A percentile compares a stretch with the other conserved stretches of the same genome.
phyloP scores from a whole-genome alignment of 2,797 vertebrate genomes.

The Buphagus erythrorhynchus region DNA sequence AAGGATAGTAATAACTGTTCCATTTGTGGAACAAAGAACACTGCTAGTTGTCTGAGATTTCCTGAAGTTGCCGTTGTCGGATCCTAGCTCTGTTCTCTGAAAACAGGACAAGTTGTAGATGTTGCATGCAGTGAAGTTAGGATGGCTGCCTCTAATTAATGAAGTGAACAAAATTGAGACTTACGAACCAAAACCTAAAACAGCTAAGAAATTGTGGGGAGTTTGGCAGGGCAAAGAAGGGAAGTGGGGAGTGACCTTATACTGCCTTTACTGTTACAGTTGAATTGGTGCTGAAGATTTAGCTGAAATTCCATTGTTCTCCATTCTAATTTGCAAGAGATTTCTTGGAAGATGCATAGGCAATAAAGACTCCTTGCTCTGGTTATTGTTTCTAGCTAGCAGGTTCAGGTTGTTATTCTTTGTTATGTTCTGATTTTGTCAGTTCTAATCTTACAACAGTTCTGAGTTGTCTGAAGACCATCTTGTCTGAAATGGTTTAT shows the following conservation, averaged over 20 bases:
- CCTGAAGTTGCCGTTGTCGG: background rate
- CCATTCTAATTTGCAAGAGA: background rate
- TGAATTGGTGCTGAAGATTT: background rate
- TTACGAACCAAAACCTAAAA: background rate
- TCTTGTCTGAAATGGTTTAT: background rate
- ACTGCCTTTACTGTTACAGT: background rate
- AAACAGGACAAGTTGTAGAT: background rate
- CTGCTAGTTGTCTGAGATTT: background rate
- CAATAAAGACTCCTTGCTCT: background rate
- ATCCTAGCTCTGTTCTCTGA: background rate
- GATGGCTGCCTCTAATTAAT: background rate
- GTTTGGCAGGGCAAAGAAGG: background rate
- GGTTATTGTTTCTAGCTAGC: background rate
- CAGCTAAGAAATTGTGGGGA: background rate
- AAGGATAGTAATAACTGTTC: background rate
- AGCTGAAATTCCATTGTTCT: background rate
- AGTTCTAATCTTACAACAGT: background rate
- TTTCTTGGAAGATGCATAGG: background rate
- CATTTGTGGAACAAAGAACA: background rate
- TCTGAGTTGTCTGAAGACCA: background rate
- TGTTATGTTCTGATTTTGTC: background rate
- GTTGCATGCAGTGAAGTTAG: background rate
- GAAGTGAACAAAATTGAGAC: background rate
- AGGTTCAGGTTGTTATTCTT: background rate
- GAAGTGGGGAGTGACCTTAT: background rate